A percentile compares a stretch with the other conserved stretches of the same genome.
These are phyloP conservation scores for Cephus spinipes DNA, from an alignment of 2,888 invertebrate species.

Conservation along the genomic window DNA sequence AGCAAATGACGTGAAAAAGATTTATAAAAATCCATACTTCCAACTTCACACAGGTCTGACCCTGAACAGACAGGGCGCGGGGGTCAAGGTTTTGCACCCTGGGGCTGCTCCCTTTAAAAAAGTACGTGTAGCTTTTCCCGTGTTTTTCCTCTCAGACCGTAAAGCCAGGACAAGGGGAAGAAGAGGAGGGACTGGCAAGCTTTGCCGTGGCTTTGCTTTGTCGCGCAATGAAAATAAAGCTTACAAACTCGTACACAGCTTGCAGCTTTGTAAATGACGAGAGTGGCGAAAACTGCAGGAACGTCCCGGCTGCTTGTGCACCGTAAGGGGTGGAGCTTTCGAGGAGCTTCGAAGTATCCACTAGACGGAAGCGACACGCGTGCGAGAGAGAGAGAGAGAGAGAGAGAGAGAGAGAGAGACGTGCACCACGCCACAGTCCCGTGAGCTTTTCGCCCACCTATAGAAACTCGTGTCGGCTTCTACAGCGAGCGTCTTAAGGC, in stretches of 20 bases:
- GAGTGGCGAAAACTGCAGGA: neutral
- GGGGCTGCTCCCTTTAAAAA: neutral
- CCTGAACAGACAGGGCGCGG: neutral
- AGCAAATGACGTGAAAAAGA: too few species aligned
- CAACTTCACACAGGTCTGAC: too few species aligned
- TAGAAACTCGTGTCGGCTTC: neutral
- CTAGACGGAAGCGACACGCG: neutral
- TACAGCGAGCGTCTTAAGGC: neutral
- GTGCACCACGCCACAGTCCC: neutral
- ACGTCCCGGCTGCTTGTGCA: neutral
- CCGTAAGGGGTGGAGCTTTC: neutral
- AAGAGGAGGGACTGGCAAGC: neutral
- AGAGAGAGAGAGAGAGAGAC: too few species aligned
- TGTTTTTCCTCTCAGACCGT: neutral
- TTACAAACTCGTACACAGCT: neutral
- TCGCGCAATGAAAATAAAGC: neutral
- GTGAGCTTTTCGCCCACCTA: neutral
- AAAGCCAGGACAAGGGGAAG: neutral
- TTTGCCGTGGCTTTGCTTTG: neutral
- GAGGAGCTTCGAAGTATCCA: neutral
- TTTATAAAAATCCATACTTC: too few species aligned
- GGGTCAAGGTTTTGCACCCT: slow-evolving; percentile 4
- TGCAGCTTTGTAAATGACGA: neutral
- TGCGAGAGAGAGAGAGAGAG: neutral
- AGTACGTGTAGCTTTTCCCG: neutral